These are phyloP conservation scores for Tetraodon nigroviridis DNA, from an alignment of 2,113 vertebrate genomes.

Conservation along the genomic window DNA sequence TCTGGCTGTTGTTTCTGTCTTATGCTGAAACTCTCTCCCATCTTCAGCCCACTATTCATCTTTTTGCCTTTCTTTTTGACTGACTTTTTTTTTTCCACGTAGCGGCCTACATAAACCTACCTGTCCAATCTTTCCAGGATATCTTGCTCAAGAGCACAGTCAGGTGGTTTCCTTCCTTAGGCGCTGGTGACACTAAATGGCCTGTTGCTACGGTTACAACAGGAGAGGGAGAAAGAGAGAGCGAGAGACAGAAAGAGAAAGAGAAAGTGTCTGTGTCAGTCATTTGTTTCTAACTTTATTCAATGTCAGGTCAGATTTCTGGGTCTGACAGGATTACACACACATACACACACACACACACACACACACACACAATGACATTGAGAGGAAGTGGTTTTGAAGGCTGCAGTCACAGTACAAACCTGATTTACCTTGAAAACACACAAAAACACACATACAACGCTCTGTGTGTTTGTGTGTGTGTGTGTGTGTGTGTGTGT, in stretches of 20 bases:
- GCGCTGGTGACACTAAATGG: conserved; percentile 1
- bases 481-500: conserved; percentile 13
- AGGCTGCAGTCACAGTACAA: conserved; percentile 40
- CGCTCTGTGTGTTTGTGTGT: conserved; percentile 14
- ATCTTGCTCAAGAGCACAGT: conserved; percentile 30
- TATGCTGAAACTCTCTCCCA: too few species aligned
- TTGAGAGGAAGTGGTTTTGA: conserved; percentile 37
- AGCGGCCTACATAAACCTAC: too few species aligned
- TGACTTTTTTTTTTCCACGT: not conserved
- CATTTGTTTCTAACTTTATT: conserved; percentile 29
- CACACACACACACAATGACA: conserved; percentile 25
- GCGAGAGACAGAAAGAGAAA: not conserved
- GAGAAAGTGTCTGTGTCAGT: not conserved
- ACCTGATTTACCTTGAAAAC: conserved; percentile 22
- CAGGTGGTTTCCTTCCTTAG: conserved; percentile 5
- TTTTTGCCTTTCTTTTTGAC: not conserved
- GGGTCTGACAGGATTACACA: conserved; percentile 41
- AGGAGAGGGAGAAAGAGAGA: not conserved
- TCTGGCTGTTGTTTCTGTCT: too few species aligned
- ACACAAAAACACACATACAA: not conserved
- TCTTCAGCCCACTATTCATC: not conserved
- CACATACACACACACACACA: conserved; percentile 23
- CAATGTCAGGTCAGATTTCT: conserved; percentile 34
- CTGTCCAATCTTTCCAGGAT: too few species aligned
- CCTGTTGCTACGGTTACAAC: conserved; percentile 35